Evolutionary conservation across 2,113 vertebrate genomes (phyloP).

Genomic region (Ochotona princeps): DNA sequence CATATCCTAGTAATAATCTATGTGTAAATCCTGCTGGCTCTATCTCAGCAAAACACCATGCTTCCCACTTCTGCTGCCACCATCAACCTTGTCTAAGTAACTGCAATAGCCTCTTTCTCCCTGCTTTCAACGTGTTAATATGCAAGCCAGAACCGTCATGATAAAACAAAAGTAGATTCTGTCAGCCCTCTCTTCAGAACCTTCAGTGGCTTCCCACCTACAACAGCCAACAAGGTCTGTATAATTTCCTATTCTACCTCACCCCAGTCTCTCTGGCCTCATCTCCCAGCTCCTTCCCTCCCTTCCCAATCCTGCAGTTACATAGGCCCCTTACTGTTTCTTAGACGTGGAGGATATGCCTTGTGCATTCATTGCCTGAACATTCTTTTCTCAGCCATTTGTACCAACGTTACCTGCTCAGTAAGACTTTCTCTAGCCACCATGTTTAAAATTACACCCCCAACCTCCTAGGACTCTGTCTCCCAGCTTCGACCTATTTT

Average conservation of each 20-base stretch:
- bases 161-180: constrained; percentile 22
- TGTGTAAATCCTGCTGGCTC: not conserved
- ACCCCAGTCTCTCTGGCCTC: not conserved
- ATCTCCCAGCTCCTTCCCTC: not conserved
- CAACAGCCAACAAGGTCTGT: not conserved
- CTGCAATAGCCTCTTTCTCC: not conserved
- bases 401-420: not conserved
- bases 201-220: not conserved
- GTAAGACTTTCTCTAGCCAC: not conserved
- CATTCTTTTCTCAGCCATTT: not conserved
- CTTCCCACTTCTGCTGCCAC: not conserved
- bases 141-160: not conserved
- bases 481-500: not conserved
- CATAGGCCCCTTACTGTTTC: not conserved
- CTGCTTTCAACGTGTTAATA: constrained; percentile 18
- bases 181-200: not conserved
- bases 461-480: not conserved
- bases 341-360: not conserved
- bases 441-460: constrained; percentile 1
- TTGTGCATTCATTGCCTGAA: not conserved
- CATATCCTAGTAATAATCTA: not conserved
- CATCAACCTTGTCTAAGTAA: not conserved
- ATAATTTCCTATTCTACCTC: not conserved
- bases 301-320: not conserved
- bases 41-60: not conserved